Evolutionary conservation across 2,113 vertebrate species (phyloP).

Genomic region (Hippopotamus amphibius): DNA sequence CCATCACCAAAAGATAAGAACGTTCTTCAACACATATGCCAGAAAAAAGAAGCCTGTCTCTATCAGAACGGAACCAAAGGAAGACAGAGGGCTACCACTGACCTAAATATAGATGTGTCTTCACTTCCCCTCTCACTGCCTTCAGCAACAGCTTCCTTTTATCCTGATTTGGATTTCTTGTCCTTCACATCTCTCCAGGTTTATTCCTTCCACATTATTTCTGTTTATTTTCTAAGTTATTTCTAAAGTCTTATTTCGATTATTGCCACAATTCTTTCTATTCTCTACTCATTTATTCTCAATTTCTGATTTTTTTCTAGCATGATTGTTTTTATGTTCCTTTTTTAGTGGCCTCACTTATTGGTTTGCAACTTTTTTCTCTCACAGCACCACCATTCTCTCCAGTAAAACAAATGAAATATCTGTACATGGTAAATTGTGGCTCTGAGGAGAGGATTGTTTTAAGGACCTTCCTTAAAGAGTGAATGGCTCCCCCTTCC

Average conservation of each 20-base stretch:
- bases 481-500: neutral
- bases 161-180: neutral
- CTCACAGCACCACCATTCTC: neutral
- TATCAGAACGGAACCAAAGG: neutral
- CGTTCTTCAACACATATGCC: neutral
- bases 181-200: neutral
- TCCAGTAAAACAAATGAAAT: neutral
- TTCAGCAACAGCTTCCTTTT: neutral
- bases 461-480: neutral
- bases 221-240: neutral
- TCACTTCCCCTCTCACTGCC: neutral
- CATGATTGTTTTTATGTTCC: neutral
- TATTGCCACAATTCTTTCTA: neutral
- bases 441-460: neutral
- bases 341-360: neutral
- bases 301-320: neutral
- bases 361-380: neutral
- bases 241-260: neutral
- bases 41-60: neutral
- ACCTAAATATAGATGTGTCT: neutral
- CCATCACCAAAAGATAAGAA: neutral
- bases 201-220: neutral
- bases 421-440: neutral
- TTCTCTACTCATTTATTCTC: neutral
- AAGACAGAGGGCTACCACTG: neutral